phyloP scores from a whole-genome alignment of 2,888 invertebrate species.

The Tenthredo notha region DNA sequence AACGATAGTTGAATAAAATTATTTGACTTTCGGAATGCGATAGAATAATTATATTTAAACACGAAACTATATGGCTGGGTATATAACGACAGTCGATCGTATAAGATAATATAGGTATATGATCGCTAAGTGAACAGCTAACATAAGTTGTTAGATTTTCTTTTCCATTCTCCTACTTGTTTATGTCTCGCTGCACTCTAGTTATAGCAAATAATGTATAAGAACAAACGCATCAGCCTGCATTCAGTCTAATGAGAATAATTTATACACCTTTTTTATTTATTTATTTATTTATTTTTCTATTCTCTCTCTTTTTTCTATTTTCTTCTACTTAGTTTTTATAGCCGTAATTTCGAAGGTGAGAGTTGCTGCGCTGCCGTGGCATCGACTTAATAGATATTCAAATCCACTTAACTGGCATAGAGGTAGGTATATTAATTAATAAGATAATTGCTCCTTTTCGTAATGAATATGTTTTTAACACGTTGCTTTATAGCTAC shows the following conservation, averaged over 20 bases:
- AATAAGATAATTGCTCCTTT: slow-evolving; percentile 26
- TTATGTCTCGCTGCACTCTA: slow-evolving; percentile 47
- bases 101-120: not conserved
- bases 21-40: not conserved
- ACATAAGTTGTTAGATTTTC: slow-evolving; percentile 31
- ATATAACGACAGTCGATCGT: not conserved
- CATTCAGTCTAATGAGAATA: not conserved
- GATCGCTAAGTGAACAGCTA: not conserved
- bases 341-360: slow-evolving; percentile 14
- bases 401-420: not conserved
- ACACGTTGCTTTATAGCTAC: not conserved
- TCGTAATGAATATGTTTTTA: not conserved
- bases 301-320: too few relatives aligned
- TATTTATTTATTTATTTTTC: not conserved
- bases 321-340: not conserved
- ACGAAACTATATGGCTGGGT: not conserved
- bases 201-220: not conserved
- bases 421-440: not conserved
- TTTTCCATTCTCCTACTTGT: slow-evolving; percentile 48
- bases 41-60: not conserved
- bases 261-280: slow-evolving; percentile 3
- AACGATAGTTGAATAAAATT: not conserved
- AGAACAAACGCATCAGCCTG: not conserved
- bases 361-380: slow-evolving; percentile 20
- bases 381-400: slow-evolving; percentile 17